Base-by-base conservation (phyloP, 2,888 invertebrate genomes). In the Iphiclides podalirius region DNA sequence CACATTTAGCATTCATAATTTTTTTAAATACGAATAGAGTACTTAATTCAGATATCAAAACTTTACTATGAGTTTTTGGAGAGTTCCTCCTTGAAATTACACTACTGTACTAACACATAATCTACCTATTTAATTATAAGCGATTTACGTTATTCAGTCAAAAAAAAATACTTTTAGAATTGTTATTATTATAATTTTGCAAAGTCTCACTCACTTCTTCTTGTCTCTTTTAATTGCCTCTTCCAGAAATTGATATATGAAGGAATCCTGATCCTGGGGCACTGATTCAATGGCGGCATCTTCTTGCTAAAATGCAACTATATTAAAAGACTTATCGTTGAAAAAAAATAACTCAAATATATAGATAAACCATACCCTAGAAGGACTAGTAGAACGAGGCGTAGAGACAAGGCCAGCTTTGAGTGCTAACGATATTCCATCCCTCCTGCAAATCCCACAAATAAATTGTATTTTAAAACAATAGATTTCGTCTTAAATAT, bases 221-320 rank as follows among this genome's bases (percentile, higher is more conserved):
- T 85, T 87, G 47, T 87, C 85, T 31, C 67, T 72, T 55, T 84
- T 86, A 11, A 86, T 72, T 8, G 85, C 84, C 58, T 88, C 83
- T 57, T 86, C 85, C n/a, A 87, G 58, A 57, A 80, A 79, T 3
- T 80, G 70, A 55, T 87, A 87, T 45, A 87, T 78, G 39, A 82
- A 75, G 0, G 86, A 87, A 57, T 82, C 83, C 43, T 84, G 77
- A 39, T 85, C 84, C 40, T 68, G 72, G 0, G 78, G 70, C 11
- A 75, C 51, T 0, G 65, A 54, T 11, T 74, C 79, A 1, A 58
- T 52, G 2, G 46, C 60, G 6, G 54, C 63, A 14, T 75, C 73
- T n/a, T 54, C 62, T 0, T 70, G 73, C 79, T 82, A 16, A 43
- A 41, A 31, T 38, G 7, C 33, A 48, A 16, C 23, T 23, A 23